Evolutionary conservation across 2,113 vertebrate species (phyloP).

Genomic region (Larimichthys polyactis): DNA sequence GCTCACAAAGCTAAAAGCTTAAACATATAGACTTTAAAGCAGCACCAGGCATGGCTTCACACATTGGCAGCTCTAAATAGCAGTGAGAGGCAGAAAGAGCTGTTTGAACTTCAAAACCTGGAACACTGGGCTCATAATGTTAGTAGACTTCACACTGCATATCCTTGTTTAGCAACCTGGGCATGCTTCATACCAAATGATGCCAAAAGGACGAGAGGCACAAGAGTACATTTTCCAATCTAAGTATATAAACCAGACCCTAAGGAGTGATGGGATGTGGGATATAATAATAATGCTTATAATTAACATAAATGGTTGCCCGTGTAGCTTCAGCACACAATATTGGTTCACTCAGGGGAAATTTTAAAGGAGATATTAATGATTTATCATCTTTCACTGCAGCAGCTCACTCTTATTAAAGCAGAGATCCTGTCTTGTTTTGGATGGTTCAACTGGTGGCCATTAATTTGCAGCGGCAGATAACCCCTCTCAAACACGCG

Average conservation of each 20-base stretch:
- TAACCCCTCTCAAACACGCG: slow-evolving; percentile 7
- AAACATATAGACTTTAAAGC: slow-evolving; percentile 48
- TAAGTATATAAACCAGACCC: slow-evolving; percentile 11
- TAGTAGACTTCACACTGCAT: not conserved
- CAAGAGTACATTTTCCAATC: not conserved
- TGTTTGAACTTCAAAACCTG: slow-evolving; percentile 38
- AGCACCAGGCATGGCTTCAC: slow-evolving; percentile 48
- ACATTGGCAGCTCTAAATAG: slow-evolving; percentile 44
- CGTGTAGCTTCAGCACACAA: not conserved
- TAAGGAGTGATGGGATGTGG: slow-evolving; percentile 13
- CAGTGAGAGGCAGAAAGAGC: slow-evolving; percentile 12
- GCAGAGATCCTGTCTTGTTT: slow-evolving; percentile 1
- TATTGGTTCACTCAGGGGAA: slow-evolving; percentile 3
- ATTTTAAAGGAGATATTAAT: slow-evolving; percentile 16
- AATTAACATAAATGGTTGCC: slow-evolving; percentile 25
- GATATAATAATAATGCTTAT: slow-evolving; percentile 1
- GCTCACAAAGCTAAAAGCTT: slow-evolving; percentile 16
- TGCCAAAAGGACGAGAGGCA: not conserved
- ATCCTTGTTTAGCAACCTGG: slow-evolving; percentile 11
- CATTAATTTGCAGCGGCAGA: slow-evolving; percentile 18
- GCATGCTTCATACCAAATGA: not conserved
- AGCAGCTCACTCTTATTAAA: slow-evolving; percentile 25
- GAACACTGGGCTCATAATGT: not conserved
- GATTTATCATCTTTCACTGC: slow-evolving; percentile 23
- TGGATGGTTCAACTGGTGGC: not conserved